Percentiles rank a stretch among this genome's conserved stretches.
Conservation (phyloP, 2,797 vertebrate genomes). For the Etheostoma nigrum region DNA sequence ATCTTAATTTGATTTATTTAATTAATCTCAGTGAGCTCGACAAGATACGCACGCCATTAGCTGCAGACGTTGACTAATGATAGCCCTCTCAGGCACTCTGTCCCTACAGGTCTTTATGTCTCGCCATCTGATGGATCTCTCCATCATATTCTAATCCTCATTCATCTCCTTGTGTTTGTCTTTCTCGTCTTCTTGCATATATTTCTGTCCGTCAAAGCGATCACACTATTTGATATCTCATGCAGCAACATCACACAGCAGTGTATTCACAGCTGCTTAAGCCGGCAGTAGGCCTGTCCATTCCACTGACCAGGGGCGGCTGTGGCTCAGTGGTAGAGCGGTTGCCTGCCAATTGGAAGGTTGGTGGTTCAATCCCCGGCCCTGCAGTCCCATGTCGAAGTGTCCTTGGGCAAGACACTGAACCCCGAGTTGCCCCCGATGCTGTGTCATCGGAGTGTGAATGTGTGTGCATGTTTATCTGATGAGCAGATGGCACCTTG, state of each 20-base stretch:
- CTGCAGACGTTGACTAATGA: conserved; percentile 54
- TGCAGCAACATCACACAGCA: neutral
- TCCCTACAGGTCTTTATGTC: conserved; percentile 1
- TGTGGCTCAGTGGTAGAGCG: too few relatives aligned
- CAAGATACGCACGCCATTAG: conserved; percentile 47
- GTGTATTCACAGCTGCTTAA: conserved; percentile 10
- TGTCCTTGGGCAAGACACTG: too few relatives aligned
- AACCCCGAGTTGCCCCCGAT: too few relatives aligned
- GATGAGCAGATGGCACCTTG: too few relatives aligned
- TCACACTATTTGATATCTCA: conserved; percentile 2
- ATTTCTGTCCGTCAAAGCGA: neutral
- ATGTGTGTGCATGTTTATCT: too few relatives aligned
- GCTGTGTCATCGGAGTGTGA: too few relatives aligned
- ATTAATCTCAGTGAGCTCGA: conserved; percentile 53
- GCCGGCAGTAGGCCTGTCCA: neutral
- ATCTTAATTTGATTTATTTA: conserved; percentile 62
- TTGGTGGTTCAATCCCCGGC: too few relatives aligned
- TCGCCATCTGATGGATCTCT: conserved; percentile 9
- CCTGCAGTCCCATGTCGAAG: too few relatives aligned
- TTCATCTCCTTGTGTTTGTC: conserved; percentile 7
- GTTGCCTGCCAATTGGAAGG: too few relatives aligned
- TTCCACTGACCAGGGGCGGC: neutral
- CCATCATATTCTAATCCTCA: conserved; percentile 1
- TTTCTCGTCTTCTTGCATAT: conserved; percentile 1
- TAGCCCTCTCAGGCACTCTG: neutral